phyloP scores from a whole-genome alignment of 2,888 invertebrate genomes.

The Thereva nobilitata region DNA sequence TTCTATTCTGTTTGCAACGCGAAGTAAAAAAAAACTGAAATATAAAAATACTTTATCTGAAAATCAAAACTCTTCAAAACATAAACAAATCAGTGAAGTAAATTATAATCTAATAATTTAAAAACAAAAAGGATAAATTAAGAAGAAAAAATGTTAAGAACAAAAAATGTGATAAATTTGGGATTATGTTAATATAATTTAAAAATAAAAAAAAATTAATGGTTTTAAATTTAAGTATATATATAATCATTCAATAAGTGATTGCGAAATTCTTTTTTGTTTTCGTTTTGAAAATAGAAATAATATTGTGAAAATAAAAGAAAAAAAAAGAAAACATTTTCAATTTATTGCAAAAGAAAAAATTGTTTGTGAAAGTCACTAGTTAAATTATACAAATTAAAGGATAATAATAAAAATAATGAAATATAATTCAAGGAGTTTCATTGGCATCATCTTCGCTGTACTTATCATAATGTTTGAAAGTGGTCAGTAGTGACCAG shows the following conservation, averaged over 20 bases:
- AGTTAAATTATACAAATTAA: slow-evolving; percentile 43
- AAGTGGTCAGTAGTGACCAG: no score
- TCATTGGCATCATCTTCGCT: not conserved
- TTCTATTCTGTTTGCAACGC: slow-evolving; percentile 6
- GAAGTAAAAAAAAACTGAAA: slow-evolving; percentile 4
- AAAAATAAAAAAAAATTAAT: slow-evolving; percentile 26
- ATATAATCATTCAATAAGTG: no score
- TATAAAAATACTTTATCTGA: slow-evolving; percentile 14
- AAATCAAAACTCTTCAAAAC: slow-evolving; percentile 26
- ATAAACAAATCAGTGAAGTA: not conserved
- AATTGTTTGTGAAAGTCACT: slow-evolving; percentile 42
- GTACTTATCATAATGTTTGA: no score
- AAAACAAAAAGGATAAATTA: slow-evolving; percentile 17
- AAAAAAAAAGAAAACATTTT: slow-evolving; percentile 14
- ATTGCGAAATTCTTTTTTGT: not conserved
- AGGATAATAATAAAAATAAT: slow-evolving; percentile 31
- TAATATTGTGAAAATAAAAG: slow-evolving; percentile 20
- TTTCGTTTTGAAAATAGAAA: slow-evolving; percentile 24
- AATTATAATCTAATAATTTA: slow-evolving; percentile 11
- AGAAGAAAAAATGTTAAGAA: slow-evolving; percentile 10
- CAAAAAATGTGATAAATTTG: slow-evolving; percentile 36
- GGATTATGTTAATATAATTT: slow-evolving; percentile 31
- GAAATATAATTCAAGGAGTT: not conserved
- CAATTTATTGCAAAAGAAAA: slow-evolving; percentile 26
- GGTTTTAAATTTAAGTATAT: not conserved